Evolutionary conservation across 2,113 vertebrate genomes (phyloP).

Genomic region (Calonectris borealis): DNA sequence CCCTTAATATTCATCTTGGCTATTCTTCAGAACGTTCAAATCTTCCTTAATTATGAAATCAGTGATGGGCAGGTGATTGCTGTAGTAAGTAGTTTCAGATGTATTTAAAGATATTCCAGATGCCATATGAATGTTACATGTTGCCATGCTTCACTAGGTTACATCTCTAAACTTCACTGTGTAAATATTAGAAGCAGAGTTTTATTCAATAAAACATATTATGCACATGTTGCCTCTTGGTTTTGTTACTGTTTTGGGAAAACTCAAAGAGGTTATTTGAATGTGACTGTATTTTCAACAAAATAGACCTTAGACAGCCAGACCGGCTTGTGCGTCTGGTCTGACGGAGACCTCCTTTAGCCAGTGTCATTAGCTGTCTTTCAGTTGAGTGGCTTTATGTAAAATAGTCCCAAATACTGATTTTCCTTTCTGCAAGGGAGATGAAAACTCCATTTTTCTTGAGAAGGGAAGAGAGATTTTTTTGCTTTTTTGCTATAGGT

Average conservation of each 20-base stretch:
- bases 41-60: conserved; percentile 44
- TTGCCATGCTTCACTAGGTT: neutral
- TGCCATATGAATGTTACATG: neutral
- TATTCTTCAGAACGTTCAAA: conserved; percentile 24
- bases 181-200: conserved; percentile 52
- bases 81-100: conserved; percentile 31
- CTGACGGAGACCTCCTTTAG: neutral
- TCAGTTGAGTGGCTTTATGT: neutral
- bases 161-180: neutral
- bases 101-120: conserved; percentile 23
- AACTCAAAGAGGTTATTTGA: neutral
- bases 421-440: neutral
- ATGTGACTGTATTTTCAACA: neutral
- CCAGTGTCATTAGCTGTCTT: neutral
- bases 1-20: conserved; percentile 35
- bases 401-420: neutral
- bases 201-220: conserved; percentile 69
- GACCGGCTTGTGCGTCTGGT: neutral
- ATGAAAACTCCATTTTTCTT: neutral
- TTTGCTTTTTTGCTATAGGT: neutral
- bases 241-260: neutral
- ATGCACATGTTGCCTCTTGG: neutral
- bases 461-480: neutral
- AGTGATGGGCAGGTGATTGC: conserved; percentile 35
- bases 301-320: neutral